A percentile compares a stretch with the other conserved stretches of the same genome.
Conservation (phyloP, 1,140 invertebrate species). For the Drosophila sturtevanti region DNA sequence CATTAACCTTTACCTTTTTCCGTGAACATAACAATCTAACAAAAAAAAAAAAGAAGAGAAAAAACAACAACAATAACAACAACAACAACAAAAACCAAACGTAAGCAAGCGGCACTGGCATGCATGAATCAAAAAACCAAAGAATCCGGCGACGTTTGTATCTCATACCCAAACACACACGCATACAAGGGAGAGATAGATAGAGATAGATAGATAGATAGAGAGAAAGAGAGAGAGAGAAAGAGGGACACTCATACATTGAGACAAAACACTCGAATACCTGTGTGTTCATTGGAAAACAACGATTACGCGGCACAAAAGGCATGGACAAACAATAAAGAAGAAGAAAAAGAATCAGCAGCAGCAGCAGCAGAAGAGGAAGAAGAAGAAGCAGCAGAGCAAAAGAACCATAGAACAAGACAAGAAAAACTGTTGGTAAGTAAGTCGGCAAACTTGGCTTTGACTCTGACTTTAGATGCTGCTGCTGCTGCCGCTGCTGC, state of each 20-base stretch:
- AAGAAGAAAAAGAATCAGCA: constrained; percentile 34
- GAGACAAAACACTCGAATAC: constrained; percentile 39
- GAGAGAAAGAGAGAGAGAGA: neutral
- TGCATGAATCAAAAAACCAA: constrained; percentile 71
- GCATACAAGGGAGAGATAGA: no score
- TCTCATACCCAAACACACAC: constrained; percentile 45
- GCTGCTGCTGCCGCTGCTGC: constrained; percentile 28
- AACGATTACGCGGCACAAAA: constrained; percentile 79
- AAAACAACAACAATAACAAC: no score
- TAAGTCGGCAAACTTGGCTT: constrained; percentile 60
- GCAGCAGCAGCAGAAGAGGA: constrained; percentile 14
- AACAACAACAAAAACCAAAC: constrained; percentile 28
- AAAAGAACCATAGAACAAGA: constrained; percentile 18
- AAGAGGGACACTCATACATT: neutral
- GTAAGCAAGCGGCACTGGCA: constrained; percentile 43
- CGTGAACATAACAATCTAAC: constrained; percentile 63
- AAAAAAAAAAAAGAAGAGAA: constrained; percentile 26
- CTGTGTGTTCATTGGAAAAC: constrained; percentile 74
- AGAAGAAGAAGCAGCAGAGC: constrained; percentile 20
- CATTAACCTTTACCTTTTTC: constrained; percentile 76
- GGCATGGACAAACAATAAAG: constrained; percentile 73
- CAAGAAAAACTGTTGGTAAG: constrained; percentile 40
- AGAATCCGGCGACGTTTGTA: constrained; percentile 73
- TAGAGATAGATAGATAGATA: neutral
- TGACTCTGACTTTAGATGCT: constrained; percentile 40